Evolutionary conservation across 2,888 invertebrate species (phyloP), one percentile per base, ranked within the genome.

Genomic region (Hemithea aestivaria): DNA sequence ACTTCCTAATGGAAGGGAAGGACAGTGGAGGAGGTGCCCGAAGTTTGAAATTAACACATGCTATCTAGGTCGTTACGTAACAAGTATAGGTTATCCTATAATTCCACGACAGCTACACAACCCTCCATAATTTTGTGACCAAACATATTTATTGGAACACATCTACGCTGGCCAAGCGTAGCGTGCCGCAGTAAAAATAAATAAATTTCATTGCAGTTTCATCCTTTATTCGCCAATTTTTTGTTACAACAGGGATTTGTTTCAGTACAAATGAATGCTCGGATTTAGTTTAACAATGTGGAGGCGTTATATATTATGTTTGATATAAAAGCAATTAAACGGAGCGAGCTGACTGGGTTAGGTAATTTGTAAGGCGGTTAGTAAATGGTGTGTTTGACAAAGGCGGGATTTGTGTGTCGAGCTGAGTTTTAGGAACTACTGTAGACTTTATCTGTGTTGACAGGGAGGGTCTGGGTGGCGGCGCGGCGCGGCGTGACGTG

Each of bases 101-200:
- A 16, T 5, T 16, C 2, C 16, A 22, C 29, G 21, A 9, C 28
- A 31, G 8, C 6, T 21, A 46, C 51, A 40, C 35, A 43, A 35
- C 41, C 41, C 43, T 36, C 50, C 38, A 51, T 51, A 55, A 56
- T 55, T 54, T 43, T 38, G 45, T 42, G 46, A 48, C 46, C 36
- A 51, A 46, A 37, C 51, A 58, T 60, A 58, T 61, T 58, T 58
- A 57, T 61, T 56, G 47, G 49, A 49, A 55, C 52, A 53, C 50
- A 56, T 57, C 48, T 54, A 47, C 42, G 39, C 51, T 46, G 55
- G 59, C 63, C 65, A 63, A 62, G 55, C 54, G 43, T 45, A 36
- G 40, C 38, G 40, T 39, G 38, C 45, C 42, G 45, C 53, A 56
- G 53, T 57, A 53, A 59, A 53, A 51, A 57, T 56, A 56, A 60